Evolutionary conservation across 2,113 vertebrate genomes (phyloP).

Genomic region (Phoenicopterus ruber): DNA sequence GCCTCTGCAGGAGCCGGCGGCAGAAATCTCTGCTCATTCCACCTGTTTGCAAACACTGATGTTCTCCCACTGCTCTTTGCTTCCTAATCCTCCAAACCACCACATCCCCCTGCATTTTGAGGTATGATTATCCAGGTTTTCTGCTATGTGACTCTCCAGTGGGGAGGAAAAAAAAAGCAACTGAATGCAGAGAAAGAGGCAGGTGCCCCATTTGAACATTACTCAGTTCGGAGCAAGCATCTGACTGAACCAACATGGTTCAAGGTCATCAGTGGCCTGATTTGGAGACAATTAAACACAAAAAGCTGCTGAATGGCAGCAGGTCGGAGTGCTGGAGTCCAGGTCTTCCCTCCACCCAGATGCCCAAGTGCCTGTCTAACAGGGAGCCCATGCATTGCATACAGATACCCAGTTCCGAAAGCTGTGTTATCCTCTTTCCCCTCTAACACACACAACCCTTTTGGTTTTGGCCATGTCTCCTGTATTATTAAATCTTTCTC

Average conservation of each 20-base stretch:
- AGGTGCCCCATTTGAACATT: not conserved
- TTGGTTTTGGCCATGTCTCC: not conserved
- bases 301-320: not conserved
- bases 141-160: not conserved
- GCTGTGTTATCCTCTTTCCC: not conserved
- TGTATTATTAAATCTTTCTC: not conserved
- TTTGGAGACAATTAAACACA: not conserved
- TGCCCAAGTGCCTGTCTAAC: not conserved
- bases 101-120: not conserved
- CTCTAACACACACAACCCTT: not conserved
- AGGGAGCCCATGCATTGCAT: not conserved
- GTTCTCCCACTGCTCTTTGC: not conserved
- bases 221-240: not conserved
- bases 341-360: not conserved
- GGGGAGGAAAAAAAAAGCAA: not conserved
- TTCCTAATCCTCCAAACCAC: not conserved
- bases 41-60: not conserved
- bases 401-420: not conserved
- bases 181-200: not conserved
- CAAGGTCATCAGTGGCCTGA: not conserved
- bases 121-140: not conserved
- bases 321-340: not conserved
- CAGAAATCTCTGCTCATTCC: not conserved
- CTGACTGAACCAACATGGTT: not conserved
- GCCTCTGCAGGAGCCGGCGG: not conserved